phyloP scores from a whole-genome alignment of 2,888 invertebrate species.

The Heteromurus nitidus region DNA sequence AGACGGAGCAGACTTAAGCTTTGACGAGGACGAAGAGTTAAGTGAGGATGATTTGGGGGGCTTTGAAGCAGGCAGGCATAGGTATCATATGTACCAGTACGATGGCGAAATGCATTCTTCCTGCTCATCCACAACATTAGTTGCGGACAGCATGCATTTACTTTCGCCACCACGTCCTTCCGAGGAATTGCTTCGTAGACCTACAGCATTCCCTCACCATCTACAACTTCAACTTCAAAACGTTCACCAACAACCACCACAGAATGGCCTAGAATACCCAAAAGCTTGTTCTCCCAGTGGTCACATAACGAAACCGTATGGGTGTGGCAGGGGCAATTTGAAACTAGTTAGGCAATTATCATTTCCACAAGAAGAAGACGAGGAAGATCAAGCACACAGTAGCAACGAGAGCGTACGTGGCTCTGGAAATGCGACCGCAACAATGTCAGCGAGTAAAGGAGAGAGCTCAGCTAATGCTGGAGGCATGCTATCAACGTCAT shows the following conservation, averaged over 20 bases:
- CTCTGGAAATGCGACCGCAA: background rate
- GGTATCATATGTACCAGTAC: slow-evolving; percentile 7
- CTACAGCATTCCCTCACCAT: slow-evolving; percentile 49
- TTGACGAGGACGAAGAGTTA: slow-evolving; percentile 61
- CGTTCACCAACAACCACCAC: slow-evolving; percentile 18
- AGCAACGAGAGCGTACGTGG: background rate
- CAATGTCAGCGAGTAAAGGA: background rate
- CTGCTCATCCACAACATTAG: slow-evolving; percentile 31
- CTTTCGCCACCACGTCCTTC: slow-evolving; percentile 45
- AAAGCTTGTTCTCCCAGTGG: background rate
- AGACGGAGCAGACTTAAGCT: slow-evolving; percentile 55
- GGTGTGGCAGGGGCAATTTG: slow-evolving; percentile 1
- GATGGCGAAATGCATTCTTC: slow-evolving; percentile 39
- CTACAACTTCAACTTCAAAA: slow-evolving; percentile 31
- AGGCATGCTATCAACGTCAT: slow-evolving; percentile 18
- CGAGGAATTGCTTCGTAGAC: slow-evolving; percentile 31
- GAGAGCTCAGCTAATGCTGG: slow-evolving; percentile 12
- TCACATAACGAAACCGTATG: background rate
- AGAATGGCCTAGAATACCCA: slow-evolving; percentile 28
- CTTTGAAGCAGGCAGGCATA: slow-evolving; percentile 24
- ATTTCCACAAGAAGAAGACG: slow-evolving; percentile 47
- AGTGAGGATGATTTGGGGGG: slow-evolving; percentile 54
- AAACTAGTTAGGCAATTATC: slow-evolving; percentile 48
- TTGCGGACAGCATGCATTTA: slow-evolving; percentile 50
- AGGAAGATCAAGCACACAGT: slow-evolving; percentile 13